Percentiles rank a stretch among this genome's conserved stretches.
phyloP scores from a whole-genome alignment of 2,113 vertebrate species.

The Orientallactaga bullata region DNA sequence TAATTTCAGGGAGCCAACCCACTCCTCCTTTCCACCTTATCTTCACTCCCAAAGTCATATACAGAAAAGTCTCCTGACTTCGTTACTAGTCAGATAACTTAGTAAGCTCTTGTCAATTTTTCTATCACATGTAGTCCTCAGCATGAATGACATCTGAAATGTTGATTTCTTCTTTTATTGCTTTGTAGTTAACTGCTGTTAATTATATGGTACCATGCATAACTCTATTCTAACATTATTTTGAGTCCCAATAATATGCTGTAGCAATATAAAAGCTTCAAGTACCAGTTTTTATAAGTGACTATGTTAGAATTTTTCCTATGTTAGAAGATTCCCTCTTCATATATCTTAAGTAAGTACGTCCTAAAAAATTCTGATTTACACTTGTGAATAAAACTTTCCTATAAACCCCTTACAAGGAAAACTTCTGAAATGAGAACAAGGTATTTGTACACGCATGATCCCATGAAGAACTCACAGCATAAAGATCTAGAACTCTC shows the following conservation, averaged over 20 bases:
- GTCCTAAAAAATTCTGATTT: slow-evolving; percentile 18
- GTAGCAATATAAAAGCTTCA: too few relatives aligned
- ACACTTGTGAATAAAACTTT: not conserved
- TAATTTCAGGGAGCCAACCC: slow-evolving; percentile 3
- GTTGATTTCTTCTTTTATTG: slow-evolving; percentile 34
- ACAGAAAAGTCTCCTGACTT: not conserved
- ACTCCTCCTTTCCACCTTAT: not conserved
- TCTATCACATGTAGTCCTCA: not conserved
- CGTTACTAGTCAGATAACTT: not conserved
- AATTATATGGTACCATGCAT: not conserved
- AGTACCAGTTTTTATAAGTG: too few relatives aligned
- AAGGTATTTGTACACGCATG: not conserved
- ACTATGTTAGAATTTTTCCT: too few relatives aligned
- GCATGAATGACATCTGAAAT: not conserved
- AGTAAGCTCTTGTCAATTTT: not conserved
- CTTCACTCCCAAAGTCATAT: not conserved
- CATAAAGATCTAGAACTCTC: too few relatives aligned
- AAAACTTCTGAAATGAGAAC: slow-evolving; percentile 13
- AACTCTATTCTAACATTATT: not conserved
- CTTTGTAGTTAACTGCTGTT: not conserved
- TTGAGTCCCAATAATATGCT: too few relatives aligned
- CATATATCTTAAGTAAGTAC: not conserved
- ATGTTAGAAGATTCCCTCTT: not conserved
- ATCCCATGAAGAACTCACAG: not conserved
- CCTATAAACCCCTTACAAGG: slow-evolving; percentile 12